Evolutionary conservation across 2,797 vertebrate species (phyloP), one percentile per base, ranked within the genome.

Genomic region (Macrochelys suwanniensis): DNA sequence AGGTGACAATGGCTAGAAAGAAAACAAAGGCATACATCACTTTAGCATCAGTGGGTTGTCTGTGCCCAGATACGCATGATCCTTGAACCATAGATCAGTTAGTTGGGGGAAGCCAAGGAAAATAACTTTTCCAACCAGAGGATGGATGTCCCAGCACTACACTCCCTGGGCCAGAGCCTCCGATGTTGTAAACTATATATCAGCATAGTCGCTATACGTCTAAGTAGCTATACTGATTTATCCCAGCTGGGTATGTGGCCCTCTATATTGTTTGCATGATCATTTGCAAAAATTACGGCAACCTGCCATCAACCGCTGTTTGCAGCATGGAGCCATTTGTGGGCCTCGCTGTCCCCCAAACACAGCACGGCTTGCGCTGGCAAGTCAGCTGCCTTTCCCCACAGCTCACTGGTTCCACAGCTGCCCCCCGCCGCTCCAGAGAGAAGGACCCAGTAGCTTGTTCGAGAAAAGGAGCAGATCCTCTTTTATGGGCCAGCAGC

Each of bases 11-110:
- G n/a, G 33, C 19, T 6, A 61, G 59, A 61, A 61, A 33, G 59
- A 16, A 61, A 11, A 15, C 13, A 33, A 33, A 61, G 59, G 13
- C 59, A 13, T 7, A 37, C 23, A 19, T 68, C 31, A 19, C 61
- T 17, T 17, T 33, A 17, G 33, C 33, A n/a, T n/a, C 33, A 17
- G 17, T 23, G 16, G 8, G 33, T 11, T 71, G 65, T 3, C 65
- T 71, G n/a, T 71, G 65, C 65, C 33, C 65, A 21, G 0, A 5
- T 15, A 15, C 1, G 0, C 51, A 0, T n/a, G 1, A 28, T 0
- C 33, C 81, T 59, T 7, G 42, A 47, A 4, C 49, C 13, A 0
- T 7, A 12, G 11, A 26, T 45, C 5, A 8, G 23, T 42, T 26
- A 23, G 33, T 26, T 1, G 81, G 45, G 31, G 17, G 80, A 68